phyloP scores from a whole-genome alignment of 1,140 invertebrate species.

The Papilio helenus region DNA sequence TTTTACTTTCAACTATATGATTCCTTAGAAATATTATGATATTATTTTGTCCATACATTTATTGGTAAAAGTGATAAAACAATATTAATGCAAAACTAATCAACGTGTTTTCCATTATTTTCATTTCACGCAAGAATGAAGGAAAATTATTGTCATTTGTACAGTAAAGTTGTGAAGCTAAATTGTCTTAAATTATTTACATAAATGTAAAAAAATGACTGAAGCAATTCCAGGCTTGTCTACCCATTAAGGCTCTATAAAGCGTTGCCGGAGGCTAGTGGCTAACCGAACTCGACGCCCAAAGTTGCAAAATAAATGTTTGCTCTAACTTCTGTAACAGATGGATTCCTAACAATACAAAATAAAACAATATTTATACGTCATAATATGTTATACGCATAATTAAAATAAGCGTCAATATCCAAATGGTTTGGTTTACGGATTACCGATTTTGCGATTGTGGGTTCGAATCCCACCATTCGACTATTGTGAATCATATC shows the following conservation, averaged over 20 bases:
- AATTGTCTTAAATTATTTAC: slow-evolving; percentile 26
- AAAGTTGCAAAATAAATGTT: slow-evolving; percentile 33
- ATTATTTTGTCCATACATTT: not conserved
- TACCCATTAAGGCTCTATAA: slow-evolving; percentile 24
- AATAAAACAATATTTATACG: not conserved
- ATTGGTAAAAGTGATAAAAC: not conserved
- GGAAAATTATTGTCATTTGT: not conserved
- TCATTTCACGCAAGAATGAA: not conserved
- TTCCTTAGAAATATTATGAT: not conserved
- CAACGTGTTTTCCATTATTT: not conserved
- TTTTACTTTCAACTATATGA: not conserved
- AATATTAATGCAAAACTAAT: not conserved
- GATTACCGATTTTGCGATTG: no score
- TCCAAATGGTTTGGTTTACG: no score
- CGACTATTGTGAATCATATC: no score
- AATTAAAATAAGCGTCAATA: no score
- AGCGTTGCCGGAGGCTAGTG: slow-evolving; percentile 19
- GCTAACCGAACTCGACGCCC: slow-evolving; percentile 25
- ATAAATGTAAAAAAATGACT: not conserved
- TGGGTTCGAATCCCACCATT: no score
- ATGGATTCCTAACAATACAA: slow-evolving; percentile 22
- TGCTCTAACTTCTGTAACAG: slow-evolving; percentile 18
- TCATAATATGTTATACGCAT: slow-evolving; percentile 1
- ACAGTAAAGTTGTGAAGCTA: not conserved
- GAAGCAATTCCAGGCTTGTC: slow-evolving; percentile 21